Base-by-base conservation (phyloP, 2,113 vertebrate species). In the Harpagus bidentatus region DNA sequence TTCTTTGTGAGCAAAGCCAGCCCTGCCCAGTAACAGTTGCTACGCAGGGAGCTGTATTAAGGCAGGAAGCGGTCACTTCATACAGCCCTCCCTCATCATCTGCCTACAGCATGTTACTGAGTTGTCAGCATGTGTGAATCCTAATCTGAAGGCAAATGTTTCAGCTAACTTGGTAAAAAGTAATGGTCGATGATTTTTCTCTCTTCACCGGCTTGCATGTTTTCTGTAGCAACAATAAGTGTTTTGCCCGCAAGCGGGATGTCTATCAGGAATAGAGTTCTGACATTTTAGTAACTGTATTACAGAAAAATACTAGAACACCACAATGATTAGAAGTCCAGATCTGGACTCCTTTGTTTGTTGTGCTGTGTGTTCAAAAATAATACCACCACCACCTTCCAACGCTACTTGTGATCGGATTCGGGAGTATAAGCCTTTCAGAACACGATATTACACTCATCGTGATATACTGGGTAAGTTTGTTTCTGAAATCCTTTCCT, bases 1-100 rank as follows among this genome's bases (percentile, higher is more conserved):
- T 94, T 93, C 97, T 96, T 97, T 97, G 94, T 97, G 97, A 97
- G 90, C 82, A 92, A 98, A 97, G 85, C 89, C 88, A 96, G 66
- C 85, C 72, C 95, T 95, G 80, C 95, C 63, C 94, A 86, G 92
- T 96, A 97, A 97, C 93, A 50, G 92, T 96, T 97, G 96, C 95
- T 96, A 77, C 4, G 50, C 9, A 77, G 81, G 88, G 81, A 88
- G 52, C 88, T 76, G 89, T n/a, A 9, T 80, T 65, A 62, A 45
- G 81, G 55, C 80, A 86, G 82, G 29, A 82, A 81, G 18, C 43
- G 73, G 40, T 89, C 55, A 55, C 14, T 61, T 79, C 48, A 40
- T 47, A 5, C 70, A 90, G 66, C 28, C 53, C 16, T 87, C 14
- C 43, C 22, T 90, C 55, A 59, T 73, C 28, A 40, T 43, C 79